Evolutionary conservation across 2,797 vertebrate genomes (phyloP), one percentile per base, ranked within the genome.

Genomic region (Leptodactylus fallax): DNA sequence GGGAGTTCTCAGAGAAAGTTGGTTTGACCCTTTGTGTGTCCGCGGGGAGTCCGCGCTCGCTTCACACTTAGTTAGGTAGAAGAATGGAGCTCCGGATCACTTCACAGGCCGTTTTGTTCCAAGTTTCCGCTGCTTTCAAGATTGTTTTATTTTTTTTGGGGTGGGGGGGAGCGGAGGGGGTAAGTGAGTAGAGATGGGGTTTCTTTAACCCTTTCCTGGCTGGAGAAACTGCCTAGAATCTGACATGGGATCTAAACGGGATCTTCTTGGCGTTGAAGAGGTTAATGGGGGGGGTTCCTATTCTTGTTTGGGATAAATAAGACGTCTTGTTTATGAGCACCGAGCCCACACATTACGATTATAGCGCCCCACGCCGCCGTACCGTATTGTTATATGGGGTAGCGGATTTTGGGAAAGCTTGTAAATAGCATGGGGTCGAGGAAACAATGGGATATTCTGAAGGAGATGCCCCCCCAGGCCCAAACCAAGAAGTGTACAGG

Each of bases 41-140:
- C 0, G 69, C 69, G 45, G 87, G 87, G 83, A 77, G 87, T 76
- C 83, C 56, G 25, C 83, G 53, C 77, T 85, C 63, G n/a, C 76
- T 80, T 88, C 87, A 88, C 87, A 85, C 87, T 88, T 88, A 47
- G 78, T 85, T 88, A 85, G 65, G 87, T 4, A 58, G 78, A 88
- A 85, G 87, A 88, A 88, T 76, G 23, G 69, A 49, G 3, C 76
- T 88, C 87, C 87, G 77, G 87, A 85, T 88, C 53, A 69, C 23
- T 71, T 72, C 76, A 60, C 63, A 88, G 78, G 10, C 87, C 74
- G 77, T 88, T 88, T 88, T 84, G 79, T 79, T 88, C 19, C 69
- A 69, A 27, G 78, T 85, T 88, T 88, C 87, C 87, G 87, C 51
- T 85, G 83, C 83, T 81, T 88, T 88, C 83, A 88, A 67, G 60